These are phyloP conservation scores for Enteromius fasciolatus DNA, from an alignment of 2,797 vertebrate species.

Conservation along the genomic window DNA sequence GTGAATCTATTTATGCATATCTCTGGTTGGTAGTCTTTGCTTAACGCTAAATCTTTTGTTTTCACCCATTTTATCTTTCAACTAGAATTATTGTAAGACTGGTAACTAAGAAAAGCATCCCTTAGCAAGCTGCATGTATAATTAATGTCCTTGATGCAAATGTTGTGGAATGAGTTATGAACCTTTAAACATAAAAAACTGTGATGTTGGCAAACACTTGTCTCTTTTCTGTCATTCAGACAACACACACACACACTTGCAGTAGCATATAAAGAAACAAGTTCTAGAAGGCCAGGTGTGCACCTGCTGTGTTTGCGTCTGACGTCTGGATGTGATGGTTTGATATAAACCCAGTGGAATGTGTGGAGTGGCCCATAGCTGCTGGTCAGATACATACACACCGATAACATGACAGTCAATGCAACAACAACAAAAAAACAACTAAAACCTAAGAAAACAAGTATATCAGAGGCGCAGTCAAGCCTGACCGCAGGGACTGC, in stretches of 20 bases:
- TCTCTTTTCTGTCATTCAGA: not conserved
- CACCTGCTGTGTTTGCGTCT: not conserved
- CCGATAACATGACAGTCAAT: conserved; percentile 42
- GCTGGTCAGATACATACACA: conserved; percentile 35
- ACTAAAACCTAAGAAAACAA: conserved; percentile 40
- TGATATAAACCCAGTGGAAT: conserved; percentile 43
- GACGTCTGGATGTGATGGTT: conserved; percentile 39
- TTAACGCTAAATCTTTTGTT: not conserved
- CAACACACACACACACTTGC: not conserved
- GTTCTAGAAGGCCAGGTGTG: conserved; percentile 18
- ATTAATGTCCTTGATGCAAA: not conserved
- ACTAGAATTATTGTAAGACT: not conserved
- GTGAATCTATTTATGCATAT: not conserved
- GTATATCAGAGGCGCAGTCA: conserved; percentile 42
- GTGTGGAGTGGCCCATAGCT: conserved; percentile 34
- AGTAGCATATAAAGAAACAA: not conserved
- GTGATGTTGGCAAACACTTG: not conserved
- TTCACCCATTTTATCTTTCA: not conserved
- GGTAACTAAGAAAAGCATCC: not conserved
- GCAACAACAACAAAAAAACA: conserved; percentile 1
- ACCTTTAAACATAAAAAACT: not conserved
- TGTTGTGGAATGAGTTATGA: not conserved
- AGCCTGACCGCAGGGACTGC: conserved; percentile 35
- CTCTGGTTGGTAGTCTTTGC: no score
- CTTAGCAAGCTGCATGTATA: not conserved